A percentile compares a stretch with the other conserved stretches of the same genome.
Conservation (phyloP, 1,140 invertebrate genomes). For the Micrasema longulum region DNA sequence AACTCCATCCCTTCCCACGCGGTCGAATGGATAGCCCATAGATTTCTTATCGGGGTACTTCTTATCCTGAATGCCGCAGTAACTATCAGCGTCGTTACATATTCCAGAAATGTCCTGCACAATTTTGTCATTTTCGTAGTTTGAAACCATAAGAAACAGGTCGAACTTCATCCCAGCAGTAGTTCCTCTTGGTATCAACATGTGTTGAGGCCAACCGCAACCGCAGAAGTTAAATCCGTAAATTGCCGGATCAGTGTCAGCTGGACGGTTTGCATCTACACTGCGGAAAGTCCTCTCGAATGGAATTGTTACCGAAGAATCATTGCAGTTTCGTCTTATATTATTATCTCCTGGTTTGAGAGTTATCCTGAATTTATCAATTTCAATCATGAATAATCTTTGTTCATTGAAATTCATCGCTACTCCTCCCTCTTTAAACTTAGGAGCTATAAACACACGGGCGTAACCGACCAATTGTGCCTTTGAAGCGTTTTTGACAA, state of each 20-base stretch:
- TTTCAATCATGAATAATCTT: conserved; percentile 78
- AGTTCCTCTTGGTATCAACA: conserved; percentile 82
- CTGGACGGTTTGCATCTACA: conserved; percentile 59
- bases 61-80: conserved; percentile 77
- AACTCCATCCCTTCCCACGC: conserved; percentile 65
- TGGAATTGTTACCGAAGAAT: conserved; percentile 80
- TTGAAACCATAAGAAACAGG: conserved; percentile 84
- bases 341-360: conserved; percentile 74
- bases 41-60: conserved; percentile 78
- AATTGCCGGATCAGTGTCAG: conserved; percentile 53
- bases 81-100: conserved; percentile 79
- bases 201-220: conserved; percentile 89
- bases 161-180: conserved; percentile 76
- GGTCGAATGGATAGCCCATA: conserved; percentile 86
- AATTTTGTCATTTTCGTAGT: conserved; percentile 78
- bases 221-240: conserved; percentile 81
- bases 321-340: conserved; percentile 71
- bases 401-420: conserved; percentile 75
- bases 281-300: conserved; percentile 78
- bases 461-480: conserved; percentile 71
- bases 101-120: conserved; percentile 51
- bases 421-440: conserved; percentile 74
- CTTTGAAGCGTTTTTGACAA: conserved; percentile 70
- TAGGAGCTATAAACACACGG: conserved; percentile 81
- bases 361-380: conserved; percentile 77